Conservation (phyloP, 2,888 invertebrate species). For the Torymus texanus region DNA sequence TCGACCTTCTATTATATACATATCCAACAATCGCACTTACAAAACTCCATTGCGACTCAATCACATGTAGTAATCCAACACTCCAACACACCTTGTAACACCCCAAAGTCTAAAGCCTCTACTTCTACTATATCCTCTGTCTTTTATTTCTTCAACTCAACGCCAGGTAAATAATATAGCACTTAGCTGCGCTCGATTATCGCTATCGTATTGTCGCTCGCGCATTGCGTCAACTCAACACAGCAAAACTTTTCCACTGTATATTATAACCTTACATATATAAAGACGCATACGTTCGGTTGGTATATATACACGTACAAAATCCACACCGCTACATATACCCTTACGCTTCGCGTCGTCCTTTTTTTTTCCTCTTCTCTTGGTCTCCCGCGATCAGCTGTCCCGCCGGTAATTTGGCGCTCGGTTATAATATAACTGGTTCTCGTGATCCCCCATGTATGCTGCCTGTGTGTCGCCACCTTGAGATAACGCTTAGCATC, state of each 20-base stretch:
- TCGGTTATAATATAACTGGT: conserved; percentile 43
- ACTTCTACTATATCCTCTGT: too few species aligned
- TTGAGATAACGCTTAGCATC: conserved; percentile 36
- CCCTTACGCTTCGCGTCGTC: too few species aligned
- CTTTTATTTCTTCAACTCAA: too few species aligned
- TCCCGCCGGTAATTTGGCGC: conserved; percentile 33
- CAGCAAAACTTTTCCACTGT: conserved; percentile 17
- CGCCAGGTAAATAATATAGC: too few species aligned
- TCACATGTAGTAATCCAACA: too few species aligned
- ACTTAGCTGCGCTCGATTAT: conserved; percentile 11
- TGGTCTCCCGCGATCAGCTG: conserved; percentile 34
- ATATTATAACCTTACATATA: not conserved
- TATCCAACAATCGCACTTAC: too few species aligned
- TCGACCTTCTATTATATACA: too few species aligned
- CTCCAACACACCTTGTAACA: too few species aligned
- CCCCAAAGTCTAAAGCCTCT: too few species aligned
- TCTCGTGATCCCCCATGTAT: conserved; percentile 30
- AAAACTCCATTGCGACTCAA: too few species aligned
- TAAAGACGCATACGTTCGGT: not conserved
- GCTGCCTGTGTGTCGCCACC: conserved; percentile 10
- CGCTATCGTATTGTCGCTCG: conserved; percentile 11
- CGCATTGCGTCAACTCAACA: conserved; percentile 10
- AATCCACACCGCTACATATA: too few species aligned
- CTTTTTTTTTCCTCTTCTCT: not conserved
- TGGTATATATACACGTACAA: too few species aligned